A percentile compares a stretch with the other conserved stretches of the same genome.
phyloP scores from a whole-genome alignment of 1,140 invertebrate genomes.

The Radopholus similis region DNA sequence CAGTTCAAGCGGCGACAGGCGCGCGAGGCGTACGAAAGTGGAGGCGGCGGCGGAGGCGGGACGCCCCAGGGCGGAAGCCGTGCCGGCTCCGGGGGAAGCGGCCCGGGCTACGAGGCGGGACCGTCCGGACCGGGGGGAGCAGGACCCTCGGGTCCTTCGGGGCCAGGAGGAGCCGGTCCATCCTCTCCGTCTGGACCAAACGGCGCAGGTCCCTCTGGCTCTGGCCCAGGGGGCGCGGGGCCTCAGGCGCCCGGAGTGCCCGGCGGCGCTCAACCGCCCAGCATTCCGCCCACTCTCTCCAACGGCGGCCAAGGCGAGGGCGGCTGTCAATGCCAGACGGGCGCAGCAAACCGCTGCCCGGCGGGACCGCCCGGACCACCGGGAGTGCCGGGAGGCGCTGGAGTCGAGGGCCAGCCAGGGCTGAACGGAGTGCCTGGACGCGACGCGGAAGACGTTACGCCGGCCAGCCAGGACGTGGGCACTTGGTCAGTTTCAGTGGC shows the following conservation, averaged over 20 bases:
- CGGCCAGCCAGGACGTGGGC: constrained; percentile 30
- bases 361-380: constrained; percentile 53
- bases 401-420: constrained; percentile 38
- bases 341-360: constrained; percentile 48
- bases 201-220: no score
- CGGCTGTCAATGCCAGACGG: constrained; percentile 40
- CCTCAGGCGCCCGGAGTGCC: constrained; percentile 4
- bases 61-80: no score
- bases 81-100: no score
- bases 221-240: no score
- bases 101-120: no score
- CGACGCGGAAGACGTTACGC: constrained; percentile 48
- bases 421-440: constrained; percentile 39
- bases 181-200: no score
- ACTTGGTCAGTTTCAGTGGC: not conserved
- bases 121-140: no score
- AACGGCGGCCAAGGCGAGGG: not conserved
- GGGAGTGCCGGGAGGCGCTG: constrained; percentile 32
- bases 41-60: no score
- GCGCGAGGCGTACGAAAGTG: constrained; percentile 34
- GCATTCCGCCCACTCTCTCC: constrained; percentile 26
- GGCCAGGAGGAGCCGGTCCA: no score
- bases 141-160: no score
- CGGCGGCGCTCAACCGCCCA: constrained; percentile 33
- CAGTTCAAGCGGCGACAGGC: constrained; percentile 31